phyloP scores from a whole-genome alignment of 2,113 vertebrate genomes.

The Nothoprocta perdicaria region DNA sequence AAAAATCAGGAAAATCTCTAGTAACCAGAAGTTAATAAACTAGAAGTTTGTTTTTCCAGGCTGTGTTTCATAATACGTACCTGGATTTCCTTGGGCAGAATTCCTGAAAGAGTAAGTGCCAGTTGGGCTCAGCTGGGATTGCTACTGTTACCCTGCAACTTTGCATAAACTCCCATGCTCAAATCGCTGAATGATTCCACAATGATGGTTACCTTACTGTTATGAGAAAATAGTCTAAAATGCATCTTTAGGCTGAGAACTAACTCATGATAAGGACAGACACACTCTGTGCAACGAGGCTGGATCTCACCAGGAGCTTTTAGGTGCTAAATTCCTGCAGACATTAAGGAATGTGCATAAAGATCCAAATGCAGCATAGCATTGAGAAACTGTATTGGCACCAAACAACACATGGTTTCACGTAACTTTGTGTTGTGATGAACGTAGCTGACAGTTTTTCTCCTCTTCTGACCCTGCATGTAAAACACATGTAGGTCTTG shows the following conservation, averaged over 20 bases:
- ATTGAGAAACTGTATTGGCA: neutral
- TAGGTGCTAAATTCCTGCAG: neutral
- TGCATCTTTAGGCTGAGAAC: neutral
- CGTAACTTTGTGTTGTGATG: neutral
- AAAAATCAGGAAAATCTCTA: neutral
- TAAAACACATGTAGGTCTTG: neutral
- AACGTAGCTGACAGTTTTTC: neutral
- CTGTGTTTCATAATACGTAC: neutral
- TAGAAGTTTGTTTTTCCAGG: neutral
- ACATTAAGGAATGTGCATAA: neutral
- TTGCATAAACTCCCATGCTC: neutral
- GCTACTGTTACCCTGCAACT: neutral
- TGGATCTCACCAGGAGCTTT: neutral
- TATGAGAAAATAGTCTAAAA: neutral
- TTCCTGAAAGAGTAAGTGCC: neutral
- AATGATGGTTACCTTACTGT: neutral
- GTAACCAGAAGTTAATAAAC: neutral
- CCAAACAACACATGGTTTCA: neutral
- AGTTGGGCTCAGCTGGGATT: neutral
- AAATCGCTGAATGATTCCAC: neutral
- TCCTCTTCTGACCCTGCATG: neutral
- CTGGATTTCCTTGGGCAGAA: neutral
- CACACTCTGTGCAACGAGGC: neutral
- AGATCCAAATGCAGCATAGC: neutral
- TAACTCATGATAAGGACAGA: neutral